phyloP scores from a whole-genome alignment of 2,888 invertebrate species.

The Nasonovia ribisnigri region DNA sequence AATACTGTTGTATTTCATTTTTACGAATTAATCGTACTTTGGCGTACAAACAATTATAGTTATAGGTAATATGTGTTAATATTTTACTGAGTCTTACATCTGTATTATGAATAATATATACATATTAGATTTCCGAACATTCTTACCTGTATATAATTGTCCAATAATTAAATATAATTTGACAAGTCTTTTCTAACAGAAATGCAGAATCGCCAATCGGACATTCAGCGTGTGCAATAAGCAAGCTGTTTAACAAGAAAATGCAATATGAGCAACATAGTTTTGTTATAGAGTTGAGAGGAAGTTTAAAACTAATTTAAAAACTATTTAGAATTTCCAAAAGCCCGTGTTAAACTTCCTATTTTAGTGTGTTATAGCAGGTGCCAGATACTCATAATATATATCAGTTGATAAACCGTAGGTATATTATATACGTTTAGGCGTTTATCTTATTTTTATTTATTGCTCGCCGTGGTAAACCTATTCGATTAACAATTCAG shows the following conservation, averaged over 20 bases:
- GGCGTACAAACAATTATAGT: neutral
- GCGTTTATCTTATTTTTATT: neutral
- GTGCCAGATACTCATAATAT: too few relatives aligned
- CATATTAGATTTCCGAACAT: neutral
- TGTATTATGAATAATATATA: neutral
- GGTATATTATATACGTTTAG: neutral
- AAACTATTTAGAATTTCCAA: neutral
- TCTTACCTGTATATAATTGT: neutral
- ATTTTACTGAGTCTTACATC: neutral
- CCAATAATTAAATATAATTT: neutral
- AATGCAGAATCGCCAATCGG: neutral
- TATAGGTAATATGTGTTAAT: neutral
- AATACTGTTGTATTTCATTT: neutral
- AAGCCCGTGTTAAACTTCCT: neutral
- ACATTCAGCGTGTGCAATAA: neutral
- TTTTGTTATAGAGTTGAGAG: neutral
- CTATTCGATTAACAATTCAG: neutral
- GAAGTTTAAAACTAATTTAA: neutral
- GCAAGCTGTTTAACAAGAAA: neutral
- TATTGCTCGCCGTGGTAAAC: neutral
- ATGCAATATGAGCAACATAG: neutral
- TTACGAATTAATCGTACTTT: neutral
- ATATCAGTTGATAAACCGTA: neutral
- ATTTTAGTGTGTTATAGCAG: neutral
- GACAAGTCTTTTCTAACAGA: neutral